Base-by-base conservation (phyloP, 2,797 vertebrate genomes). In the Crax fasciolata region DNA sequence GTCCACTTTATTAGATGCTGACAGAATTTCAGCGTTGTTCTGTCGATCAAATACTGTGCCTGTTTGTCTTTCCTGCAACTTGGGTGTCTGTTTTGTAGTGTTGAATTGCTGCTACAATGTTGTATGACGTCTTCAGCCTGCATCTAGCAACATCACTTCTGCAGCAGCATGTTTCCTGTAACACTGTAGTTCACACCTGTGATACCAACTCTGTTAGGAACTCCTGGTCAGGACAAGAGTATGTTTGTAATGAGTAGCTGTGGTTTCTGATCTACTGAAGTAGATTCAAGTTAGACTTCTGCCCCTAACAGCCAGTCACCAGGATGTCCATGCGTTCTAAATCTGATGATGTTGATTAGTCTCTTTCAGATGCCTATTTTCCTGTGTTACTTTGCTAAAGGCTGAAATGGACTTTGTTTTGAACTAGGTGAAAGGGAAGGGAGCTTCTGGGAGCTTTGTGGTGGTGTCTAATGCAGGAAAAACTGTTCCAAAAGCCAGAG, bases 381-480 rank as follows among this genome's bases (percentile, higher is more conserved):
- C 63, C 11, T 12, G 74, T 87, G 58, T 94, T 92, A 81, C 72
- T 88, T 92, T 83, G 15, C 28, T 71, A 41, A 87, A 66, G 35
- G 70, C 59, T 95, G 35, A 85, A 83, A 46, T 17, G 18, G 13
- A 43, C 52, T 95, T 84, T 87, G 30, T 91, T 43, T 96, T 23
- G 3, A 67, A 27, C 87, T 96, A 99, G 99, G 98, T 99, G 78
- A 99, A 99, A 97, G 99, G 99, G 62, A 99, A 99, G 96, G 99
- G 99, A 80, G 99, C 99, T 61, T 99, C 99, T 39, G 99, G 99
- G 76, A 99, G 99, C 90, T 99, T 99, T 82, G 91, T 98, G 73
- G 98, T 99, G 48, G 99, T 98, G 74, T 97, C 98, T 35, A 98
- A 98, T 89, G 98, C 95, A 98, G 99, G 98, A 96, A 98, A 98